These are phyloP conservation scores for Bombus consobrinus DNA, from an alignment of 1,140 invertebrate genomes.

Conservation along the genomic window DNA sequence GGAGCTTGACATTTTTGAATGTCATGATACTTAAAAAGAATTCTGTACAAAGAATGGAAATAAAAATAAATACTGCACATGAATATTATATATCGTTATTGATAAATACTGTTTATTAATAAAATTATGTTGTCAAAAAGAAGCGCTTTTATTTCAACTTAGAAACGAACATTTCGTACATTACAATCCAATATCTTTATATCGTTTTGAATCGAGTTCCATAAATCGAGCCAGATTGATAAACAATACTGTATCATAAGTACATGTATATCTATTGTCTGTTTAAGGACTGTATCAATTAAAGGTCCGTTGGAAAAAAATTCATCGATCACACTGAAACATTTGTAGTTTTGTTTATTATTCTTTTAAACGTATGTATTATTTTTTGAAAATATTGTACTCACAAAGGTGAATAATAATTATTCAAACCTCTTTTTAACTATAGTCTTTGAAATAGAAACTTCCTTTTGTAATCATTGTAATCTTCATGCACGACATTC, in stretches of 20 bases:
- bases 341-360: no score
- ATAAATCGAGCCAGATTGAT: neutral
- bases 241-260: neutral
- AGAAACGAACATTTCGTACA: neutral
- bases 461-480: neutral
- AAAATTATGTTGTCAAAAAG: conserved; percentile 14
- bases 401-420: neutral
- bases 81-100: neutral
- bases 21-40: neutral
- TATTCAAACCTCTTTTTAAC: neutral
- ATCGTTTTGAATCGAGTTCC: neutral
- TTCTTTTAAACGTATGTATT: no score
- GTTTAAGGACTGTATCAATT: no score
- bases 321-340: no score
- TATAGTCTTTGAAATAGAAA: no score
- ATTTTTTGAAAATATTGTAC: neutral
- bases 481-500: neutral
- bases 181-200: conserved; percentile 2
- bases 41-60: neutral
- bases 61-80: neutral
- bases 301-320: no score
- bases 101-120: neutral
- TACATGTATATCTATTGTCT: neutral
- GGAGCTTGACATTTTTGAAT: no score
- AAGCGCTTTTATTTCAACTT: conserved; percentile 25